Conservation (phyloP, 2,113 vertebrate species). For the Neofelis nebulosa region DNA sequence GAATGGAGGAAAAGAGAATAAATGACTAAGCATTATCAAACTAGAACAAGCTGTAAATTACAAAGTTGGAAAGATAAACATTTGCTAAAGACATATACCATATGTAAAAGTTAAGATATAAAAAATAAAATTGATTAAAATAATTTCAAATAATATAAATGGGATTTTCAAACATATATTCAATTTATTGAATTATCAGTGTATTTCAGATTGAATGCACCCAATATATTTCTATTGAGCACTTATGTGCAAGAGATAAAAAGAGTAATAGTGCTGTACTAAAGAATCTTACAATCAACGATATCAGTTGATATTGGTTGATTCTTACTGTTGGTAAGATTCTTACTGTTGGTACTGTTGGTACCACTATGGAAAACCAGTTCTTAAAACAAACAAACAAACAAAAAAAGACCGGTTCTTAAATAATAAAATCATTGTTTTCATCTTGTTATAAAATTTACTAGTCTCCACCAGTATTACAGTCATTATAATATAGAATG, state of each 20-base stretch:
- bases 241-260: not conserved
- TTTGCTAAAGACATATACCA: not conserved
- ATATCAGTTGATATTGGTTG: not conserved
- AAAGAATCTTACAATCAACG: not conserved
- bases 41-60: not conserved
- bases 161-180: not conserved
- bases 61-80: not conserved
- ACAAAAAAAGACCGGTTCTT: not conserved
- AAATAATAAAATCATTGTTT: not conserved
- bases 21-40: not conserved
- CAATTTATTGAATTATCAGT: not conserved
- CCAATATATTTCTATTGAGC: not conserved
- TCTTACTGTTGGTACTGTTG: no score
- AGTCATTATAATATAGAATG: not conserved
- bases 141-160: constrained; percentile 14
- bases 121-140: constrained; percentile 1
- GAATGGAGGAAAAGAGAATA: not conserved
- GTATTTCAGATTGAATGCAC: not conserved
- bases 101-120: not conserved
- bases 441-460: not conserved
- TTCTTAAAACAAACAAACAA: not conserved
- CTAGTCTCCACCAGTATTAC: not conserved
- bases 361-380: not conserved
- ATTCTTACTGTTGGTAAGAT: not conserved
- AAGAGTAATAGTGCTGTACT: not conserved